phyloP scores from a whole-genome alignment of 2,888 invertebrate genomes.

The Miltochrista miniata region DNA sequence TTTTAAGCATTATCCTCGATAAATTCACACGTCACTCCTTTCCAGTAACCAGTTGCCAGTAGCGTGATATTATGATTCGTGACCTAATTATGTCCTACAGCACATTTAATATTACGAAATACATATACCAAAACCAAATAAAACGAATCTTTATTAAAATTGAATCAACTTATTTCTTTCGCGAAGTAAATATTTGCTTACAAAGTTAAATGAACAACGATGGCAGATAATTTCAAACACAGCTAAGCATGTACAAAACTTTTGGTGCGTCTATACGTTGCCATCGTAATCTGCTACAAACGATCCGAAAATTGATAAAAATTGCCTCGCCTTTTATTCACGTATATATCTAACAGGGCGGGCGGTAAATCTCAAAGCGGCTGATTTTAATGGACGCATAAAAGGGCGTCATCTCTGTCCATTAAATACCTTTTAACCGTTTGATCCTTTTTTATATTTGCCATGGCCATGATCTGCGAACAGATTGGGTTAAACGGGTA shows the following conservation, averaged over 20 bases:
- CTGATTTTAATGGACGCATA: constrained; percentile 78
- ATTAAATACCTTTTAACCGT: constrained; percentile 83
- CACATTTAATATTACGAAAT: too few species aligned
- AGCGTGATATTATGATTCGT: too few species aligned
- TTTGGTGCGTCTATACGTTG: constrained; percentile 21
- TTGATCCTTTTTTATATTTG: constrained; percentile 83
- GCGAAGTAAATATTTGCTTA: background rate
- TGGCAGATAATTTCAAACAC: constrained; percentile 17
- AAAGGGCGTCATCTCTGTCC: constrained; percentile 79
- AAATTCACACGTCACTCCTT: too few species aligned
- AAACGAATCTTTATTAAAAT: background rate
- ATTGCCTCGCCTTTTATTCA: constrained; percentile 63
- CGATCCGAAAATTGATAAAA: constrained; percentile 68
- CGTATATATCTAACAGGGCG: constrained; percentile 60
- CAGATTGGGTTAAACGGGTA: constrained; percentile 61
- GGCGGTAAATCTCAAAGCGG: constrained; percentile 76
- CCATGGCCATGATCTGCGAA: constrained; percentile 70
- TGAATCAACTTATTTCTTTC: background rate
- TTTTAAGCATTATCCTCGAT: too few species aligned
- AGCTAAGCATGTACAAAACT: constrained; percentile 23
- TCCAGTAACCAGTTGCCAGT: too few species aligned
- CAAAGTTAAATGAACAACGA: constrained; percentile 9
- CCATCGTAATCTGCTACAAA: constrained; percentile 63
- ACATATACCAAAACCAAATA: background rate
- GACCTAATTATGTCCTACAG: too few species aligned